Percentiles rank a stretch among this genome's conserved stretches.
Conservation (phyloP, 2,113 vertebrate species). For the Atherinomorus stipes region DNA sequence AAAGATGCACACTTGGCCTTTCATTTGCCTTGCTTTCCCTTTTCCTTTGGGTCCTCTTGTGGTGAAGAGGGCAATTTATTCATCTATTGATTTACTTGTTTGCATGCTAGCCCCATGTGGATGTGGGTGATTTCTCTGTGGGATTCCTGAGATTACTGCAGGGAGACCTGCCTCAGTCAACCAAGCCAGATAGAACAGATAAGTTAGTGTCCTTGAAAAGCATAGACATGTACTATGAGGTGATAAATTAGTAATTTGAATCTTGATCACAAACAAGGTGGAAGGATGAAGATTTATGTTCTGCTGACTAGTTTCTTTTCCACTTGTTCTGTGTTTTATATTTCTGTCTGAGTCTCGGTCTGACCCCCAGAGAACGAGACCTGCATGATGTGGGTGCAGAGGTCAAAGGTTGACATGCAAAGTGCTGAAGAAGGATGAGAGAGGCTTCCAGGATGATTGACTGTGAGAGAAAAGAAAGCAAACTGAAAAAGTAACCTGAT, state of each 20-base stretch:
- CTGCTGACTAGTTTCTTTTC: slow-evolving; percentile 9
- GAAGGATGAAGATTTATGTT: neutral
- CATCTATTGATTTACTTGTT: slow-evolving; percentile 75
- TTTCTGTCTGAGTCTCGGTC: slow-evolving; percentile 10
- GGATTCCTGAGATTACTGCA: slow-evolving; percentile 49
- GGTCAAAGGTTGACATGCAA: slow-evolving; percentile 64
- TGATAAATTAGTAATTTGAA: slow-evolving; percentile 14
- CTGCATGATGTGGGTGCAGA: slow-evolving; percentile 31
- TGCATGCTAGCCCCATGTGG: slow-evolving; percentile 55
- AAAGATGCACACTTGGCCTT: slow-evolving; percentile 39
- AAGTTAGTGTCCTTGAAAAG: slow-evolving; percentile 12
- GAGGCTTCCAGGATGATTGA: slow-evolving; percentile 57
- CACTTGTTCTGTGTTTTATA: slow-evolving; percentile 22
- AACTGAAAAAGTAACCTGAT: slow-evolving; percentile 43
- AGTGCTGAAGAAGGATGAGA: slow-evolving; percentile 55
- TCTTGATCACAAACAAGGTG: slow-evolving; percentile 13
- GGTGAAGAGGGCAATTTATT: slow-evolving; percentile 72
- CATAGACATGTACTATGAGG: neutral
- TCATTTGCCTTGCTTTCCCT: slow-evolving; percentile 22
- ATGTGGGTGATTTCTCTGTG: slow-evolving; percentile 55
- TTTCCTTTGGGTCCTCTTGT: slow-evolving; percentile 69
- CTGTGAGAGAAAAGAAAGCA: slow-evolving; percentile 60
- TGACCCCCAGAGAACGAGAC: slow-evolving; percentile 34
- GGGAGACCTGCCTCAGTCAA: slow-evolving; percentile 27
- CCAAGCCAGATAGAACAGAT: slow-evolving; percentile 21